phyloP scores from a whole-genome alignment of 37 sponge, comb jelly and placozoan genomes.

The Amphimedon queenslandica region DNA sequence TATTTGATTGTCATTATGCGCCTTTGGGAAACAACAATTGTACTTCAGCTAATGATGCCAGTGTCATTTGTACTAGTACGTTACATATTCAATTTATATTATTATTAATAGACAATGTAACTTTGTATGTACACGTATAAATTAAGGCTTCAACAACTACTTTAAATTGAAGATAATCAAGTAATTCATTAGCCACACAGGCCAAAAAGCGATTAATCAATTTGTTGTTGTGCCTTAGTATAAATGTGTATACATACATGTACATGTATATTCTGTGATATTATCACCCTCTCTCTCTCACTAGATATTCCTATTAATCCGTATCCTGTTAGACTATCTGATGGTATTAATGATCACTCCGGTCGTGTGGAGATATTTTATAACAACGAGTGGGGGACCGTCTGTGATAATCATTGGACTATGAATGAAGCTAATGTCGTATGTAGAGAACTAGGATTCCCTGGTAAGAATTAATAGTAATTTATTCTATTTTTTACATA shows the following conservation, averaged over 20 bases:
- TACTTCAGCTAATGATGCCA: constrained; percentile 39
- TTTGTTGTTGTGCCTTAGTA: too few species aligned
- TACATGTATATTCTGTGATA: neutral
- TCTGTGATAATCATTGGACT: constrained; percentile 70
- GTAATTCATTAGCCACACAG: neutral
- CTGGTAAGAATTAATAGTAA: constrained; percentile 9
- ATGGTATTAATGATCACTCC: constrained; percentile 16
- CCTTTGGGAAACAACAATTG: constrained; percentile 43
- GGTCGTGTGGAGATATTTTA: constrained; percentile 70
- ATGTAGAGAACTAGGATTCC: constrained; percentile 39
- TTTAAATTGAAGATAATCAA: too few species aligned
- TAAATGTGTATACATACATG: neutral
- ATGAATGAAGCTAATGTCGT: constrained; percentile 29
- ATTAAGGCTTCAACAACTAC: too few species aligned
- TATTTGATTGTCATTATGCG: constrained; percentile 35
- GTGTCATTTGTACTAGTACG: constrained; percentile 44
- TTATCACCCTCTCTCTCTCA: neutral
- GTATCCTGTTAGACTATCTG: constrained; percentile 38
- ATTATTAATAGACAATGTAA: neutral
- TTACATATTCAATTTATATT: neutral
- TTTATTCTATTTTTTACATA: neutral
- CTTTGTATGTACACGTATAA: too few species aligned
- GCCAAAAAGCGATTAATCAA: too few species aligned
- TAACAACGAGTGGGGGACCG: constrained; percentile 60
- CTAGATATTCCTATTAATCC: constrained; percentile 28